A percentile compares a stretch with the other conserved stretches of the same genome.
These are phyloP conservation scores for Anneissia japonica DNA, from an alignment of 35 echinoderm and acorn worm genomes.

Conservation along the genomic window DNA sequence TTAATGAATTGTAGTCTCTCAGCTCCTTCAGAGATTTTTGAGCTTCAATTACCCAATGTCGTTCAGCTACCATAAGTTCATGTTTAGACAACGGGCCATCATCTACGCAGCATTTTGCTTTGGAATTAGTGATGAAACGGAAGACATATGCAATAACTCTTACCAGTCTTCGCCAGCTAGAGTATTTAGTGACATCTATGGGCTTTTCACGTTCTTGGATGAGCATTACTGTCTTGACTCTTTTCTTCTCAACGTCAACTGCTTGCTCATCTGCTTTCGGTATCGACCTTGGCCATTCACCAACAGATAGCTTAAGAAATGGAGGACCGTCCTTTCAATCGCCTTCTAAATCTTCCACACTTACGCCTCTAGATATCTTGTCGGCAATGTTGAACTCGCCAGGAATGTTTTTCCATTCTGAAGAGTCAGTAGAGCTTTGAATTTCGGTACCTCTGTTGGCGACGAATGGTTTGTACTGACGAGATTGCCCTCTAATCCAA, in stretches of 20 bases:
- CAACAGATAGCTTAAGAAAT: constrained; percentile 32
- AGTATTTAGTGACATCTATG: constrained; percentile 33
- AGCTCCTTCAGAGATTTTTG: constrained; percentile 29
- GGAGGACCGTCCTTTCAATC: constrained; percentile 46
- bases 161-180: constrained; percentile 39
- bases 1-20: constrained; percentile 13
- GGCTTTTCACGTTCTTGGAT: background rate
- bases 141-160: constrained; percentile 48
- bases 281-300: constrained; percentile 42
- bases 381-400: constrained; percentile 56
- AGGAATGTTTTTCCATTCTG: constrained; percentile 48
- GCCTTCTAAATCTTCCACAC: constrained; percentile 13
- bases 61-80: constrained; percentile 26
- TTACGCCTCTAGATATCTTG: constrained; percentile 47
- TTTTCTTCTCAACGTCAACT: constrained; percentile 40
- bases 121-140: constrained; percentile 12
- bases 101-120: constrained; percentile 3
- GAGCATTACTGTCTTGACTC: constrained; percentile 19
- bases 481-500: constrained; percentile 45
- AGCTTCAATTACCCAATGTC: constrained; percentile 19
- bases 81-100: constrained; percentile 13
- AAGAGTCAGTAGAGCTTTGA: constrained; percentile 43
- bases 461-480: constrained; percentile 54
- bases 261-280: background rate
- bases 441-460: constrained; percentile 43